Conservation (phyloP, 2,888 invertebrate species). For the Sinodicranocentrus sp. region DNA sequence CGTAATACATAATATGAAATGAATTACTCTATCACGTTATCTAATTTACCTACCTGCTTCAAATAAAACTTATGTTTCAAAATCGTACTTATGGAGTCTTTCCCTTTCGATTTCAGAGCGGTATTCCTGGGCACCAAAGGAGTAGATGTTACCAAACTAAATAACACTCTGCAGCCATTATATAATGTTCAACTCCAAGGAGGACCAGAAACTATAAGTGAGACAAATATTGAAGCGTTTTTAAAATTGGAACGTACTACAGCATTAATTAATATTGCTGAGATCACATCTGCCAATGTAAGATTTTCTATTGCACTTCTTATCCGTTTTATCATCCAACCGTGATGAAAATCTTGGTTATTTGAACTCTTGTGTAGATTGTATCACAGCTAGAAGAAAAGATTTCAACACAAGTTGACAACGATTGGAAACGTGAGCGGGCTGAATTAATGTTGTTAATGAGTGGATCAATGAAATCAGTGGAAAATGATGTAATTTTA, state of each 20-base stretch:
- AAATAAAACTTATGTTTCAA: too few relatives aligned
- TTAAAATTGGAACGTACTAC: constrained; percentile 96
- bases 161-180: constrained; percentile 92
- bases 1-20: constrained; percentile 82
- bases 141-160: constrained; percentile 94
- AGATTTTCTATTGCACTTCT: too few relatives aligned
- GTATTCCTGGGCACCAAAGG: constrained; percentile 94
- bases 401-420: constrained; percentile 87
- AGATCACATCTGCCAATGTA: constrained; percentile 84
- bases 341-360: too few relatives aligned
- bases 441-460: constrained; percentile 92
- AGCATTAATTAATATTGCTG: constrained; percentile 93
- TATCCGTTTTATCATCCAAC: too few relatives aligned
- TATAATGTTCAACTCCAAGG: constrained; percentile 89
- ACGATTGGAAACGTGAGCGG: constrained; percentile 96
- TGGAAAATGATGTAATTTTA: constrained; percentile 84
- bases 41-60: too few relatives aligned
- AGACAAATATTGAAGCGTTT: constrained; percentile 94
- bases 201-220: constrained; percentile 92
- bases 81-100: too few relatives aligned
- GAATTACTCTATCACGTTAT: background rate
- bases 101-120: constrained; percentile 83
- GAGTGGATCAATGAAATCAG: constrained; percentile 91
- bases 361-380: constrained; percentile 81
- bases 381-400: constrained; percentile 81